These are phyloP conservation scores for Pseudoips prasinana DNA, from an alignment of 2,888 invertebrate species.

Conservation along the genomic window DNA sequence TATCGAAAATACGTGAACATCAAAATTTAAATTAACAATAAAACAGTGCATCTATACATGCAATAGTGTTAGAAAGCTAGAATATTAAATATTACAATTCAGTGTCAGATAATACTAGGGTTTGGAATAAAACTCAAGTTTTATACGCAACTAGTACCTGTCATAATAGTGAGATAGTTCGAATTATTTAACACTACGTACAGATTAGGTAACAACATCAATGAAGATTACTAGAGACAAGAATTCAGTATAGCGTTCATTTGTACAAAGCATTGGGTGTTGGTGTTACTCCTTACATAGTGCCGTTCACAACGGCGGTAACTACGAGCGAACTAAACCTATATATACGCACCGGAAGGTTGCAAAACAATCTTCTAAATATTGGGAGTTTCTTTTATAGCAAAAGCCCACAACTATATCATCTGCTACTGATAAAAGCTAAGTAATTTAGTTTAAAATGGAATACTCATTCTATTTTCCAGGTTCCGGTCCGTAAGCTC, in stretches of 20 bases:
- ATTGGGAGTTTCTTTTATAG: no score
- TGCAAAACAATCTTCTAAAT: conserved; percentile 56
- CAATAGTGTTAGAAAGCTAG: conserved; percentile 58
- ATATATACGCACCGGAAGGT: conserved; percentile 36
- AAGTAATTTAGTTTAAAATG: no score
- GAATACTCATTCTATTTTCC: no score
- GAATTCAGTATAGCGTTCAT: conserved; percentile 43
- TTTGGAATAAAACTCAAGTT: conserved; percentile 37
- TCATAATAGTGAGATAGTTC: conserved; percentile 30
- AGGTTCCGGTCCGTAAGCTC: no score
- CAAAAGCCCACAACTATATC: no score
- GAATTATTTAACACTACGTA: conserved; percentile 44
- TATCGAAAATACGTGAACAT: conserved; percentile 67
- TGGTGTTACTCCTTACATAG: conserved; percentile 74
- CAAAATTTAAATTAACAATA: conserved; percentile 63
- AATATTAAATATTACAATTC: conserved; percentile 32
- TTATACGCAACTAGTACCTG: conserved; percentile 27
- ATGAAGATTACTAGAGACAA: conserved; percentile 43
- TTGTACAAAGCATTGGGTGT: conserved; percentile 62
- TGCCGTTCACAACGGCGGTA: conserved; percentile 65
- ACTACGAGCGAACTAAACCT: conserved; percentile 61
- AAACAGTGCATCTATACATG: conserved; percentile 68
- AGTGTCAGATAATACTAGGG: conserved; percentile 30
- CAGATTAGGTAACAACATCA: conserved; percentile 46
- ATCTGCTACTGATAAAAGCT: no score